Conservation (phyloP, 2,888 invertebrate genomes). For the Heliconius ismenius region DNA sequence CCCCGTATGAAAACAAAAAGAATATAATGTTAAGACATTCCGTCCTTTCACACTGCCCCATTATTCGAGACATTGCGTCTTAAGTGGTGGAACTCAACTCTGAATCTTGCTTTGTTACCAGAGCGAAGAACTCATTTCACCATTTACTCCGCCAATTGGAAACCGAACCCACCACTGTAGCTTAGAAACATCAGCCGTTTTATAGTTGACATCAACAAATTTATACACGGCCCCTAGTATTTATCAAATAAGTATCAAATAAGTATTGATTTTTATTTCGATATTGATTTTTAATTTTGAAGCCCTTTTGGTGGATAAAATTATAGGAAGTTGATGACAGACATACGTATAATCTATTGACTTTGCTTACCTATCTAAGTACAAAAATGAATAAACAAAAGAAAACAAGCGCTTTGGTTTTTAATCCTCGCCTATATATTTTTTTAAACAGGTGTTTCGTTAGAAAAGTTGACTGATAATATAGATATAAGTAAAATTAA, state of each 20-base stretch:
- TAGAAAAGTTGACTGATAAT: not conserved
- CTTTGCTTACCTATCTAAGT: not conserved
- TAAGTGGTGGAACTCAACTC: not conserved
- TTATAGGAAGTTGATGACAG: too few species aligned
- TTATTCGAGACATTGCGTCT: too few species aligned
- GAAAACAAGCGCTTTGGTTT: not conserved
- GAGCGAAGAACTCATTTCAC: not conserved
- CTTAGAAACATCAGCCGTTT: not conserved
- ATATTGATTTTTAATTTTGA: too few species aligned
- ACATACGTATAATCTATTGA: not conserved
- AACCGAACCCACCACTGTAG: not conserved
- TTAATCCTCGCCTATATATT: not conserved
- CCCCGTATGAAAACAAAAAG: not conserved
- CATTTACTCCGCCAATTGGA: not conserved
- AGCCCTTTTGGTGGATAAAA: too few species aligned
- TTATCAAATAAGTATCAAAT: not conserved
- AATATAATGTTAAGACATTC: not conserved
- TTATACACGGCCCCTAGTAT: too few species aligned
- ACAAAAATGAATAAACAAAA: not conserved
- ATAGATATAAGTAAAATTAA: conserved; percentile 39
- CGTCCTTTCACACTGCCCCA: too few species aligned
- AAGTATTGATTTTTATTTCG: not conserved
- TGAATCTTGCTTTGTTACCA: not conserved
- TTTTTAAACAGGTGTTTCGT: not conserved
- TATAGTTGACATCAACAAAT: too few species aligned